Evolutionary conservation across 2,797 vertebrate species (phyloP), one percentile per base, ranked within the genome.

Genomic region (Decapterus maruadsi): DNA sequence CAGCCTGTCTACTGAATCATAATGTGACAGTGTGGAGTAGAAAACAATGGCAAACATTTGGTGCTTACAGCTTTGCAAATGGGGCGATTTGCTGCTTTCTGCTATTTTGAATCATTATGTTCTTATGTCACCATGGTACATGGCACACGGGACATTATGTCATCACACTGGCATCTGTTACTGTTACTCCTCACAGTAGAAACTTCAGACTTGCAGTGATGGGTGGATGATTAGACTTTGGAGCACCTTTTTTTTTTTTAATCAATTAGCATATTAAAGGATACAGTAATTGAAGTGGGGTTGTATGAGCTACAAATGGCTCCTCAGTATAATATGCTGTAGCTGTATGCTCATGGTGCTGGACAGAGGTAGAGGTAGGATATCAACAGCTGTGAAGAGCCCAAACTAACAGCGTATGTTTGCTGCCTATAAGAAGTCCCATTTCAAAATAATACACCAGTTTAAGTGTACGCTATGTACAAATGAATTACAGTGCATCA

Each of bases 1-100:
- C 79, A 85, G 83, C 80, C 82, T 85, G 87, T 87, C 69, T 67
- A 66, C 85, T 87, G 87, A 91, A 75, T 90, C 82, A 80, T 68
- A 75, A 82, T 65, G 77, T 88, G 78, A 83, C 56, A 72, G 60
- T 9, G 42, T 62, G 69, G 70, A 85, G 59, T 54, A 59, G 38
- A 66, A 76, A 84, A 82, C 78, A 89, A 88, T 76, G 43, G 75
- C 50, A 82, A 84, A 87, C 86, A 88, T 83, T 89, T 88, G 80
- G 72, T 86, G 51, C 68, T 36, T 80, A 75, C 76, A 79, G 48
- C 60, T 69, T 81, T 6, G 40, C 76, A 79, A 79, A 73, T 68
- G 14, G 3, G 48, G 68, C 38, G 31, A 78, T 80, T 72, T 82
- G 42, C 20, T 59, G 17, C 38, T 59, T 81, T 75, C 64, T 3